Conservation (phyloP, 2,113 vertebrate genomes). For the Melierax canorus region DNA sequence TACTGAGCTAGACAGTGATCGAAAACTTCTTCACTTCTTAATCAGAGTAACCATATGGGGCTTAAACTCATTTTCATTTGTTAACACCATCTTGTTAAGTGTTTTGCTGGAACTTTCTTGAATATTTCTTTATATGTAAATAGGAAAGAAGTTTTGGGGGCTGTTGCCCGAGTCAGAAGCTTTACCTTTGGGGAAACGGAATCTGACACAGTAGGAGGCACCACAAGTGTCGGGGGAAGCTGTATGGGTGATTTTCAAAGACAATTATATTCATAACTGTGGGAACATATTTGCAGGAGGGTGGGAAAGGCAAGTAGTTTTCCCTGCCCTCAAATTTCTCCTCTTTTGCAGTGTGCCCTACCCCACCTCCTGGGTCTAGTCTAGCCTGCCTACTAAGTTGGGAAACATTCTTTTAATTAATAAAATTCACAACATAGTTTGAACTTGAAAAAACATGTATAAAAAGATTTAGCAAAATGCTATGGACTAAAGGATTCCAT, state of each 20-base stretch:
- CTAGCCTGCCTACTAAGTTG: conserved; percentile 28
- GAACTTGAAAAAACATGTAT: conserved; percentile 7
- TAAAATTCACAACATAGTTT: conserved; percentile 29
- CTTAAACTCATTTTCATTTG: background rate
- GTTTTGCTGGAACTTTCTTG: accelerated
- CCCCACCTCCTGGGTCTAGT: conserved; percentile 26
- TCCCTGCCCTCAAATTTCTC: conserved; percentile 2
- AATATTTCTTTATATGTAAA: background rate
- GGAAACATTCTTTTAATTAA: conserved; percentile 53
- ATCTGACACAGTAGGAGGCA: background rate
- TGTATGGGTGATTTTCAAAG: background rate
- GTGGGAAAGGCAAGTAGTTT: conserved; percentile 1
- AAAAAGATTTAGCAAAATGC: background rate
- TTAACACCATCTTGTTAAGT: background rate
- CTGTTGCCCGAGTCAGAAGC: background rate
- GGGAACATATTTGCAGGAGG: background rate
- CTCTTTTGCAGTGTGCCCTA: background rate
- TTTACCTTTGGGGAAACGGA: background rate
- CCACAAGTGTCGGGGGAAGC: background rate
- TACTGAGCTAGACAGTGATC: background rate
- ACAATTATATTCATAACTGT: background rate
- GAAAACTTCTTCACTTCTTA: background rate
- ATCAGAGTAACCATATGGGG: background rate
- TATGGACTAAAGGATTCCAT: background rate
- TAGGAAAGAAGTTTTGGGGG: background rate